These are phyloP conservation scores for Lissonota sp. DNA, from an alignment of 2,888 invertebrate genomes.

Conservation along the genomic window DNA sequence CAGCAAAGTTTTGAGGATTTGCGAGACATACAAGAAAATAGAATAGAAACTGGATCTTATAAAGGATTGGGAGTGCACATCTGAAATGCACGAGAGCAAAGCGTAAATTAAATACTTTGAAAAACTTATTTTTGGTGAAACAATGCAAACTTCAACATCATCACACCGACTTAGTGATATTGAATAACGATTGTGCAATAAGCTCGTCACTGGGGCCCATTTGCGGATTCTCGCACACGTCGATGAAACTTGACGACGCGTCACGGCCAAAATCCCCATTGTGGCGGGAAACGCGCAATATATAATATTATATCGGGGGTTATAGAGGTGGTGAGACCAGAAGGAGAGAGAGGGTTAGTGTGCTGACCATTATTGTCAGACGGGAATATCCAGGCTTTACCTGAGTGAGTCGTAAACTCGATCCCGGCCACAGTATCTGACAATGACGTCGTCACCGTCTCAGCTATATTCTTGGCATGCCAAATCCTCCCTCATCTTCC, in stretches of 20 bases:
- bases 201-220: background rate
- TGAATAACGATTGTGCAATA: background rate
- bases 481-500: slow-evolving; percentile 29
- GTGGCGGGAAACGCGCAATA: background rate
- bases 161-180: background rate
- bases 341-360: slow-evolving; percentile 24
- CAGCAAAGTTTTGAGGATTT: too few relatives aligned
- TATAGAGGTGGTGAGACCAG: slow-evolving; percentile 8
- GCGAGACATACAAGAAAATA: too few relatives aligned
- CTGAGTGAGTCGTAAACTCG: slow-evolving; percentile 71
- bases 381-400: slow-evolving; percentile 57
- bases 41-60: too few relatives aligned
- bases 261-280: slow-evolving; percentile 14
- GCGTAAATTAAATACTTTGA: too few relatives aligned
- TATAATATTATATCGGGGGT: slow-evolving; percentile 48
- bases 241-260: slow-evolving; percentile 4
- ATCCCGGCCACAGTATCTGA: slow-evolving; percentile 63
- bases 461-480: slow-evolving; percentile 55
- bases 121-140: background rate
- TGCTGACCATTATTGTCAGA: slow-evolving; percentile 72
- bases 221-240: background rate
- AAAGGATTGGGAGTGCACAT: too few relatives aligned
- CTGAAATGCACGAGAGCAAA: too few relatives aligned
- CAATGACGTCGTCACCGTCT: slow-evolving; percentile 64
- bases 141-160: background rate